These are phyloP conservation scores for Ahaetulla prasina DNA, from an alignment of 2,113 vertebrate species.

Conservation along the genomic window DNA sequence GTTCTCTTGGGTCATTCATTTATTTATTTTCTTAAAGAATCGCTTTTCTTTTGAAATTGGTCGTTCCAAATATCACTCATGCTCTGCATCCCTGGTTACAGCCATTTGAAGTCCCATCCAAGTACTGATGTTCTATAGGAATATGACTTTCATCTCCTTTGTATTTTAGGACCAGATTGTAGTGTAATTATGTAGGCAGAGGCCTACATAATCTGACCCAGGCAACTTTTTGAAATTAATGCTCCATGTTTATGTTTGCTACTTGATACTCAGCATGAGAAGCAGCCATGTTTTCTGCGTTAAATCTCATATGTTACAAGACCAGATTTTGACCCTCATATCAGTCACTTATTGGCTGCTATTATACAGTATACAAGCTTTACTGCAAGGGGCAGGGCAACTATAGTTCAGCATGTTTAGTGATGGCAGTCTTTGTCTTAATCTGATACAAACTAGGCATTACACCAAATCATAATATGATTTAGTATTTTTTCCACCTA, in stretches of 20 bases:
- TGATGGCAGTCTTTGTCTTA: not conserved
- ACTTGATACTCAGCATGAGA: not conserved
- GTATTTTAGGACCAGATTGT: not conserved
- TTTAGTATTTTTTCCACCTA: not conserved
- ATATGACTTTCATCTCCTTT: not conserved
- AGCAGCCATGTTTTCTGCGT: not conserved
- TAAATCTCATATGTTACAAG: not conserved
- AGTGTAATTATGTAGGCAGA: not conserved
- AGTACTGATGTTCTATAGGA: not conserved
- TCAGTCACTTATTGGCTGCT: not conserved
- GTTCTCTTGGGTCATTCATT: not conserved
- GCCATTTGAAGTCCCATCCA: not conserved
- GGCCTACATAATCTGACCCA: not conserved
- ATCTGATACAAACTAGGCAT: not conserved
- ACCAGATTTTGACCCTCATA: not conserved
- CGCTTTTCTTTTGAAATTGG: not conserved
- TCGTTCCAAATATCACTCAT: not conserved
- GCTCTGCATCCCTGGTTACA: not conserved
- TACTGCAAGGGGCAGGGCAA: not conserved
- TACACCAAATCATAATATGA: not conserved
- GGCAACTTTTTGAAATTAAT: not conserved
- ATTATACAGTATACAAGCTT: not conserved
- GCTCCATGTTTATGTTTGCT: not conserved
- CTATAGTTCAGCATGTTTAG: not conserved
- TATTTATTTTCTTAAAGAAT: not conserved